Percentiles rank a stretch among this genome's conserved stretches.
Evolutionary conservation across 2,113 vertebrate genomes (phyloP).

Genomic region (Aptenodytes forsteri): DNA sequence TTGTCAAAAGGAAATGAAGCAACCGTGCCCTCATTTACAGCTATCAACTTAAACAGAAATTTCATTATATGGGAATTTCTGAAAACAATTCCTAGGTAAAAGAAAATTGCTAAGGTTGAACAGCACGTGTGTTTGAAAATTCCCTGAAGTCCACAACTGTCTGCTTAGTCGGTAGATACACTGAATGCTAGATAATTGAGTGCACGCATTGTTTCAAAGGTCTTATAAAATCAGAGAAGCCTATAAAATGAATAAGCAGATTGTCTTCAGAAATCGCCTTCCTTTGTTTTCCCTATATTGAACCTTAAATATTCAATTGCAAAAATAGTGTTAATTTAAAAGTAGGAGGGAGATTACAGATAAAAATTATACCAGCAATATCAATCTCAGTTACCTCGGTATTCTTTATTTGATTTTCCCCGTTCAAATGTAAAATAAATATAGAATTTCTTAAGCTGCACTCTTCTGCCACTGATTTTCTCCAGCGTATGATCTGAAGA

Average conservation of each 20-base stretch:
- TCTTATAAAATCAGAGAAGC: conserved; percentile 18
- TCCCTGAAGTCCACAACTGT: conserved; percentile 45
- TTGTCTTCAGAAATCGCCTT: neutral
- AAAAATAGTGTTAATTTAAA: neutral
- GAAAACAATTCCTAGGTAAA: conserved; percentile 65
- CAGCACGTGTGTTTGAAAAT: conserved; percentile 36
- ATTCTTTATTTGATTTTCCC: neutral
- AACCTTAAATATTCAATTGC: neutral
- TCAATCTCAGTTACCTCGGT: neutral
- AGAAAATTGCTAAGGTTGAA: conserved; percentile 58
- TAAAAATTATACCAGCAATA: neutral
- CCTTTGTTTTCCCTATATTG: neutral
- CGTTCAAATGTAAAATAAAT: neutral
- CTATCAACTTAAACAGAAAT: conserved; percentile 68
- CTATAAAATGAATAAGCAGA: neutral
- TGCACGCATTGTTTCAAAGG: neutral
- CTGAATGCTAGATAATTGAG: conserved; percentile 10
- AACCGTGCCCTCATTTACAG: conserved; percentile 67
- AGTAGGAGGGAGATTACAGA: neutral
- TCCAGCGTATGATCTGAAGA: neutral
- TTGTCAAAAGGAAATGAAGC: conserved; percentile 71
- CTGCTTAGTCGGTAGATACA: conserved; percentile 31
- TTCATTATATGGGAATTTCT: conserved; percentile 69
- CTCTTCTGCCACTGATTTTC: neutral
- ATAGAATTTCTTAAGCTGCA: neutral